Evolutionary conservation across 2,888 invertebrate genomes (phyloP).

Genomic region (Dicranocentrus wangi): DNA sequence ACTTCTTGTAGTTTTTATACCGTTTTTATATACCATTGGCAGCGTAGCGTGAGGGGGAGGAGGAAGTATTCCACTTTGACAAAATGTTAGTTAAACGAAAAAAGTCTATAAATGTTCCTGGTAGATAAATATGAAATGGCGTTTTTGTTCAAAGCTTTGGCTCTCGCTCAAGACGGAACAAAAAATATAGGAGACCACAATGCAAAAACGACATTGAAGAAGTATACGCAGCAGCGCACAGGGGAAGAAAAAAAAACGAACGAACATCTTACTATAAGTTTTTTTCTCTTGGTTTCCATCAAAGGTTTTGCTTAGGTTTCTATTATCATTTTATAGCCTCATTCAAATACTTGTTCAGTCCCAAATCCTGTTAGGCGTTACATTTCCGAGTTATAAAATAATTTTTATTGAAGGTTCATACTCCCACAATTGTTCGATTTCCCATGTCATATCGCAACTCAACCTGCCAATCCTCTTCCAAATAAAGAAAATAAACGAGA

Average conservation of each 20-base stretch:
- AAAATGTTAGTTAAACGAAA: constrained; percentile 16
- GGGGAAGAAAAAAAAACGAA: too few species aligned
- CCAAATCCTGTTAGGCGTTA: background rate
- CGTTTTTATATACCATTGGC: background rate
- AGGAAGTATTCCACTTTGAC: background rate
- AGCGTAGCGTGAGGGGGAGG: background rate
- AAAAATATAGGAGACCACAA: background rate
- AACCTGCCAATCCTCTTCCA: constrained; percentile 4
- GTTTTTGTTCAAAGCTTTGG: background rate
- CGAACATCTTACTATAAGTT: background rate
- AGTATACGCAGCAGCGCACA: too few species aligned
- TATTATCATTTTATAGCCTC: background rate
- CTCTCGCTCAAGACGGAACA: background rate
- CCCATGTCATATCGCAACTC: constrained; percentile 17
- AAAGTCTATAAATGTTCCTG: background rate
- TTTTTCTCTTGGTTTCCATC: constrained; percentile 7
- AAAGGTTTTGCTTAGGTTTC: background rate
- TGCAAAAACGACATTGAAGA: background rate
- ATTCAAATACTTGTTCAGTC: background rate
- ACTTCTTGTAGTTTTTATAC: background rate
- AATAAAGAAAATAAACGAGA: background rate
- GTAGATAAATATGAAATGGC: constrained; percentile 4
- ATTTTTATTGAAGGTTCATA: background rate
- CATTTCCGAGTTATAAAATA: background rate
- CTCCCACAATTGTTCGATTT: background rate